These are phyloP conservation scores for Planococcus citri DNA, from an alignment of 1,140 invertebrate genomes.

Conservation along the genomic window DNA sequence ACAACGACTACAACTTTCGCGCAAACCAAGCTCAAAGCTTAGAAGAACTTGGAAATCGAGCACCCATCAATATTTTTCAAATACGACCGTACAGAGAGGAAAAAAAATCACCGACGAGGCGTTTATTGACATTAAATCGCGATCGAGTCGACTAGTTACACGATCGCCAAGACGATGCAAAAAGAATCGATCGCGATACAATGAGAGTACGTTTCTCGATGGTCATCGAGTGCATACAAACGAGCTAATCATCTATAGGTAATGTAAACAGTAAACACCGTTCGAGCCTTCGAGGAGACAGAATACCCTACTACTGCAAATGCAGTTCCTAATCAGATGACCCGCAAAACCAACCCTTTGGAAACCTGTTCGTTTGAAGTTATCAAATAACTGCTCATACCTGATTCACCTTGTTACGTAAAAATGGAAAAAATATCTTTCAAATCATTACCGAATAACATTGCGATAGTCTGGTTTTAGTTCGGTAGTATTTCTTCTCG, in stretches of 20 bases:
- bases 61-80: not conserved
- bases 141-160: not conserved
- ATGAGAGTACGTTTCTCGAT: not conserved
- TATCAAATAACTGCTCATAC: constrained; percentile 7
- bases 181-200: not conserved
- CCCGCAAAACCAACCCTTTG: not conserved
- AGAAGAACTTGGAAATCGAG: too few relatives aligned
- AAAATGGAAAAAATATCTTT: not conserved
- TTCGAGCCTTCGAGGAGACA: not conserved
- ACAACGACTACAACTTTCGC: too few relatives aligned
- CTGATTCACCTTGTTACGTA: not conserved
- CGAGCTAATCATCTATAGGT: too few relatives aligned
- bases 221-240: not conserved
- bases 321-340: not conserved
- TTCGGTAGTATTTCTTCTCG: too few relatives aligned
- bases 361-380: not conserved
- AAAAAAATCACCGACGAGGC: not conserved
- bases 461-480: not conserved
- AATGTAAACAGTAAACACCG: not conserved
- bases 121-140: constrained; percentile 1
- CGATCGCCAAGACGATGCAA: too few relatives aligned
- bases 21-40: too few relatives aligned
- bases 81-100: not conserved
- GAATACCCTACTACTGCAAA: not conserved
- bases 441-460: not conserved